Conservation (phyloP, 2,113 vertebrate genomes). For the Chlorodrepanis virens region DNA sequence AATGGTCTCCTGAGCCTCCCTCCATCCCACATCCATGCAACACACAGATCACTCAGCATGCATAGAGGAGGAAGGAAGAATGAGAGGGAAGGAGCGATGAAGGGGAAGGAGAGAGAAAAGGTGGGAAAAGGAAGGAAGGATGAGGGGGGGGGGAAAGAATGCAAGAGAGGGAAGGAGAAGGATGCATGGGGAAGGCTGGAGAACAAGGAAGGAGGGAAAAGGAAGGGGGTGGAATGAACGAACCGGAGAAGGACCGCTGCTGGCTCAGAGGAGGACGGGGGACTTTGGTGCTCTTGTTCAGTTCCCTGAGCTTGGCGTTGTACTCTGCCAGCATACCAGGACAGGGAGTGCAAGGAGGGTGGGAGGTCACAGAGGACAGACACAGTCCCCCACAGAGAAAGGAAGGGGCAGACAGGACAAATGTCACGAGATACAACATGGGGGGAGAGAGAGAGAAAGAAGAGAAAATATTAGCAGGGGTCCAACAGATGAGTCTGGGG, state of each 20-base stretch:
- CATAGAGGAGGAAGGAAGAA: neutral
- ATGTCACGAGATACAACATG: constrained; percentile 55
- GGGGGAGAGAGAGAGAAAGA: constrained; percentile 17
- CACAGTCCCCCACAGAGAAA: constrained; percentile 24
- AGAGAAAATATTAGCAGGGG: constrained; percentile 40
- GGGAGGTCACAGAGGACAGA: constrained; percentile 59
- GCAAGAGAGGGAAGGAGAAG: neutral
- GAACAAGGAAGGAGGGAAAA: neutral
- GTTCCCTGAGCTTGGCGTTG: constrained; percentile 85
- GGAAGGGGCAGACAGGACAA: constrained; percentile 37
- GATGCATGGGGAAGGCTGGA: neutral
- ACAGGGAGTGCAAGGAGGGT: constrained; percentile 55
- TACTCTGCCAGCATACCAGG: constrained; percentile 82
- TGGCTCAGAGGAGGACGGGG: constrained; percentile 76
- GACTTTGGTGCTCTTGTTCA: constrained; percentile 71
- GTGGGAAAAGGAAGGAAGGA: constrained; percentile 46
- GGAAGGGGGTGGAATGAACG: constrained; percentile 67
- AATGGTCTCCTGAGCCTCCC: neutral
- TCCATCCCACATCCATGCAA: neutral
- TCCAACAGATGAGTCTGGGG: neutral
- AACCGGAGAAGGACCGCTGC: constrained; percentile 87
- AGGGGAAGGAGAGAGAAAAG: neutral
- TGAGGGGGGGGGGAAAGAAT: neutral
- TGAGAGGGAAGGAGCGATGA: neutral
- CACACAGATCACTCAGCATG: constrained; percentile 52